Evolutionary conservation across 2,113 vertebrate genomes (phyloP).

Genomic region (Pelodiscus sinensis): DNA sequence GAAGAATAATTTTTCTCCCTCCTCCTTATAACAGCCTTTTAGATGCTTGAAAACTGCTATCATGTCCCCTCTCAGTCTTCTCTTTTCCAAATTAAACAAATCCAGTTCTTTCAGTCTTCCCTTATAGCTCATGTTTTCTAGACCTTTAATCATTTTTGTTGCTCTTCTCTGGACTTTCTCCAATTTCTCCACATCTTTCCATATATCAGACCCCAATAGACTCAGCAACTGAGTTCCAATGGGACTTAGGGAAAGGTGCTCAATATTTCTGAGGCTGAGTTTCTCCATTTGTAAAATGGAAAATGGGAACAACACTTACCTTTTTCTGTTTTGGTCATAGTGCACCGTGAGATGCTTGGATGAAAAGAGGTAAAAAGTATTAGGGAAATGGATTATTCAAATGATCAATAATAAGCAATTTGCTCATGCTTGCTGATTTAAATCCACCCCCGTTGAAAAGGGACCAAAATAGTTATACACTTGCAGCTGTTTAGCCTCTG

Average conservation of each 20-base stretch:
- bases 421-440: slow-evolving; percentile 10
- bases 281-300: slow-evolving; percentile 6
- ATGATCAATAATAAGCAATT: neutral
- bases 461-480: neutral
- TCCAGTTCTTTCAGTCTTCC: no score
- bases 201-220: neutral
- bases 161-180: no score
- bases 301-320: neutral
- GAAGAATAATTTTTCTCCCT: no score
- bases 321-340: accelerated
- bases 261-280: neutral
- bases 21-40: no score
- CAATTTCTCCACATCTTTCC: no score
- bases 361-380: neutral
- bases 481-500: neutral
- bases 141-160: no score
- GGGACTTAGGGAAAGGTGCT: slow-evolving; percentile 17
- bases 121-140: no score
- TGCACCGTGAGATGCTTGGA: neutral
- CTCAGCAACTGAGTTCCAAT: neutral
- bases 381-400: neutral
- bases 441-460: neutral
- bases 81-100: no score
- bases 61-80: no score
- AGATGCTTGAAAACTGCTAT: no score